Evolutionary conservation across 2,797 vertebrate species (phyloP).

Genomic region (Acanthopagrus latus): DNA sequence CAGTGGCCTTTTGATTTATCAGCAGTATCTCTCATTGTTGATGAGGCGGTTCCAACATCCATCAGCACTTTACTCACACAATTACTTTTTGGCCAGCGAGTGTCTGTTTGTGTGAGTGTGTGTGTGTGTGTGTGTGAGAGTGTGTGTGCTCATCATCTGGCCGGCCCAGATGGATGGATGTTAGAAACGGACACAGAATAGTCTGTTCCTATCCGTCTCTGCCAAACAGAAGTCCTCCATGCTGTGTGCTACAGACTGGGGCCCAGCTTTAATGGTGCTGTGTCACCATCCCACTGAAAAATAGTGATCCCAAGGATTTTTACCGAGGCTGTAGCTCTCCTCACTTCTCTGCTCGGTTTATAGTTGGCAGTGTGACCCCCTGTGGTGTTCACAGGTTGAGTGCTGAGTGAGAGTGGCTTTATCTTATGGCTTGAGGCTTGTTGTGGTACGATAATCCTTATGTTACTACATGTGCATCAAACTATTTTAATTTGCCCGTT

Average conservation of each 20-base stretch:
- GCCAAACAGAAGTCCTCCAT: conserved; percentile 62
- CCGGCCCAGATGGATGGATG: conserved; percentile 63
- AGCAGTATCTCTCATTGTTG: conserved; percentile 62
- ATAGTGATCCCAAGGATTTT: conserved; percentile 52
- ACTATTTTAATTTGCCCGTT: conserved; percentile 26
- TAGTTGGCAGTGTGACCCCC: conserved; percentile 44
- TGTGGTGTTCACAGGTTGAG: conserved; percentile 50
- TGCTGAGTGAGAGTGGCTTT: conserved; percentile 19
- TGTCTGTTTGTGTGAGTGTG: conserved; percentile 1
- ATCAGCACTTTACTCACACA: conserved; percentile 71
- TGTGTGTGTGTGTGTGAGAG: conserved; percentile 9
- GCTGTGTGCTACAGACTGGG: conserved; percentile 55
- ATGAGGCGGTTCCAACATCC: conserved; percentile 61
- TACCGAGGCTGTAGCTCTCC: conserved; percentile 47
- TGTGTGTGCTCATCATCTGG: conserved; percentile 47
- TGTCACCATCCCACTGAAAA: conserved; percentile 64
- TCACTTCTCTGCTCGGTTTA: conserved; percentile 45
- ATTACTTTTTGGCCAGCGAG: conserved; percentile 59
- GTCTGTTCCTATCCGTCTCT: conserved; percentile 70
- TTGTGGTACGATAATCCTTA: conserved; percentile 10
- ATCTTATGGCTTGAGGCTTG: conserved; percentile 33
- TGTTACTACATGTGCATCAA: conserved; percentile 16
- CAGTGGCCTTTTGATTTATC: conserved; percentile 66
- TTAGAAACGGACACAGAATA: conserved; percentile 59
- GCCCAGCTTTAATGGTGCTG: conserved; percentile 56